Percentiles rank a stretch among this genome's conserved stretches.
phyloP scores from a whole-genome alignment of 2,113 vertebrate species.

The Cairina moschata region DNA sequence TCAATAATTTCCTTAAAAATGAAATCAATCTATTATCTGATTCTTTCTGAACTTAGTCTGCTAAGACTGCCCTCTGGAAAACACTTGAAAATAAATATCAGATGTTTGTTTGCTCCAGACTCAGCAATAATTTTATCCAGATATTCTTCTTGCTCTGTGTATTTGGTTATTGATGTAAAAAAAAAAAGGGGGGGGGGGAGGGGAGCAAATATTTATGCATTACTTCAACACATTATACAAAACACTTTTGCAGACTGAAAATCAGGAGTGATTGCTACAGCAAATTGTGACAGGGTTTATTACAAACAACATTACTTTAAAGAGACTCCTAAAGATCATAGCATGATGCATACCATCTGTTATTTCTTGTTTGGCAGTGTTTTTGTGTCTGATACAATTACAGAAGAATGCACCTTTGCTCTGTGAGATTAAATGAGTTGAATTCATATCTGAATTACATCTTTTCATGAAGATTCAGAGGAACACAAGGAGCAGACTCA shows the following conservation, averaged over 20 bases:
- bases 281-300: not conserved
- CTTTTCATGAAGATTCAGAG: not conserved
- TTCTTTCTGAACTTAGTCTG: not conserved
- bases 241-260: not conserved
- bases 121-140: not conserved
- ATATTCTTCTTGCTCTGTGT: not conserved
- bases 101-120: not conserved
- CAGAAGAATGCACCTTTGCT: not conserved
- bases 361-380: not conserved
- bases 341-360: not conserved
- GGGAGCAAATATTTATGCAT: not conserved
- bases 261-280: not conserved
- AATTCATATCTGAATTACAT: not conserved
- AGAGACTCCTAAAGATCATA: not conserved
- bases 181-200: too few relatives aligned
- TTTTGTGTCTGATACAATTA: constrained; percentile 5
- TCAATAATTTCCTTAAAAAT: not conserved
- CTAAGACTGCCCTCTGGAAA: not conserved
- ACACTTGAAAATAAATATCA: not conserved
- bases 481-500: not conserved
- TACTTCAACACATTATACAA: not conserved
- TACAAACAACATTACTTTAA: not conserved
- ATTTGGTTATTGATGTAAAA: not conserved
- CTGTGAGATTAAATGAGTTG: not conserved
- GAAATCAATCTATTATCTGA: not conserved